Conservation (phyloP, 2,797 vertebrate genomes). For the Eospalax fontanierii region DNA sequence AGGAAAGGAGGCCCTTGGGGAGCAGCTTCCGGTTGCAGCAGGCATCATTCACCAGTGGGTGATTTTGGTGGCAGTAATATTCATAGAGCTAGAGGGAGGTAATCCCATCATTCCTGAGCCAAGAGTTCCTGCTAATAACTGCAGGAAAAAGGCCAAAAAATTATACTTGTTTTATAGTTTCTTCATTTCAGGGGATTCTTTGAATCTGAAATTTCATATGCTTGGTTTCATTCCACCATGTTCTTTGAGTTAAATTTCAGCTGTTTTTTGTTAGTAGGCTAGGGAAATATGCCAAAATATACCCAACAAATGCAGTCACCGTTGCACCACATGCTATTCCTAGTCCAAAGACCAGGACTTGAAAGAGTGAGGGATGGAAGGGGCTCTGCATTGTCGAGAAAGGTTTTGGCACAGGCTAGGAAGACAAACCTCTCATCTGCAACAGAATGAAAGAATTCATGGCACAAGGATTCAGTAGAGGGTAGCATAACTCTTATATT, state of each 20-base stretch:
- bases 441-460: background rate
- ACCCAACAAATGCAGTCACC: constrained; percentile 63
- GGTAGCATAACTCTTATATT: constrained; percentile 60
- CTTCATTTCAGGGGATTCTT: constrained; percentile 82
- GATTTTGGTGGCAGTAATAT: background rate
- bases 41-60: background rate
- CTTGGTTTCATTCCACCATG: constrained; percentile 79
- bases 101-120: constrained; percentile 31
- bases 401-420: constrained; percentile 50
- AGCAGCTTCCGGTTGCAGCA: background rate
- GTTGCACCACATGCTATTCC: constrained; percentile 32
- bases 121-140: constrained; percentile 68
- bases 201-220: constrained; percentile 82
- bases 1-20: background rate
- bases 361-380: constrained; percentile 54
- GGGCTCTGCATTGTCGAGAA: constrained; percentile 1
- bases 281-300: constrained; percentile 75
- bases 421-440: constrained; percentile 64
- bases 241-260: constrained; percentile 83
- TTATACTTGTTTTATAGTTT: constrained; percentile 79
- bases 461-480: constrained; percentile 25
- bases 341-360: constrained; percentile 43
- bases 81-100: background rate
- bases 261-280: constrained; percentile 80
- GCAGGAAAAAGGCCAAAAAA: constrained; percentile 70